Conservation (phyloP, 2,888 invertebrate species). For the Netelia fuscicornis region DNA sequence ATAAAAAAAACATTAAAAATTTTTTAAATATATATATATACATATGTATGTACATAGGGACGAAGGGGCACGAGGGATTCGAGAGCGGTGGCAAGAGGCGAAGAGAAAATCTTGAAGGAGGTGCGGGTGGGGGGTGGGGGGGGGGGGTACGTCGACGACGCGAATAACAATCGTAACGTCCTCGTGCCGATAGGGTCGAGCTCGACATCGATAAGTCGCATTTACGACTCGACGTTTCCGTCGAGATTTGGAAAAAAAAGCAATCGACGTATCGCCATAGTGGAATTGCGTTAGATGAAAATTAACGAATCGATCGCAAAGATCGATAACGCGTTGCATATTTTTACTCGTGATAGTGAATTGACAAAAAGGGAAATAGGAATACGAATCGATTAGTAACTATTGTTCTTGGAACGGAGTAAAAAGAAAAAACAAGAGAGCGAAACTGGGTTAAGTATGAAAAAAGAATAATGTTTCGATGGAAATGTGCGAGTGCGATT, state of each 20-base stretch:
- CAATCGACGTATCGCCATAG: background rate
- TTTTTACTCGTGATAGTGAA: background rate
- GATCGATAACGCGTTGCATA: constrained; percentile 36
- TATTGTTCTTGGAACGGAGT: background rate
- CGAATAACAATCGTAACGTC: constrained; percentile 82
- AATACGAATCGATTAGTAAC: too few species aligned
- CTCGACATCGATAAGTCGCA: constrained; percentile 61
- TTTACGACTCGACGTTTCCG: constrained; percentile 36
- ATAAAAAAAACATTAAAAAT: constrained; percentile 52
- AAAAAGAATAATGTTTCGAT: background rate
- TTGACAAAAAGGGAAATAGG: background rate
- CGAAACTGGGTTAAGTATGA: background rate
- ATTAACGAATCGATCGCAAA: constrained; percentile 18
- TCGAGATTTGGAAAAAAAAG: constrained; percentile 26
- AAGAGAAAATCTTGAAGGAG: constrained; percentile 27
- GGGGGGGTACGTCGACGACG: constrained; percentile 71
- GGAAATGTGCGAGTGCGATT: too few species aligned
- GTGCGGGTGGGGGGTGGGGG: constrained; percentile 35
- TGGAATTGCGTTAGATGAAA: constrained; percentile 6
- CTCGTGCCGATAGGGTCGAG: constrained; percentile 75
- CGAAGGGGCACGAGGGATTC: constrained; percentile 26
- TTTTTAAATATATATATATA: background rate
- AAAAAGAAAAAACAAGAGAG: background rate
- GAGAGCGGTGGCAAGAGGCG: constrained; percentile 31
- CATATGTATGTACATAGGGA: constrained; percentile 11